Evolutionary conservation across 1,140 invertebrate genomes (phyloP), one percentile per base, ranked within the genome.

Genomic region (Reticulitermes speratus): DNA sequence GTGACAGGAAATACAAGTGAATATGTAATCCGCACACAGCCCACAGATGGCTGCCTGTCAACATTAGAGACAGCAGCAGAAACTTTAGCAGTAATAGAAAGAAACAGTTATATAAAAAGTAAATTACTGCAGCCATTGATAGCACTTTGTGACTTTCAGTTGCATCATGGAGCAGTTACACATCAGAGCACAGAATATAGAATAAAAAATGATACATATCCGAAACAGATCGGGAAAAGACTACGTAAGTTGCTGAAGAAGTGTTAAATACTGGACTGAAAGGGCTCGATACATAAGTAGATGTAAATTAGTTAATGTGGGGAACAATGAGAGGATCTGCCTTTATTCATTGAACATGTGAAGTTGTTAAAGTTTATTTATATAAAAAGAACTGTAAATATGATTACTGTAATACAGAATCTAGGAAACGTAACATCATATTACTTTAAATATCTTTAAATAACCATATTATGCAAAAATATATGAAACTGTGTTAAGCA

Each of bases 11-110:
- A 92, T 87, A 93, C 92, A 82, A 98, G 97, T 90, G 94, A 96
- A 90, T 99, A 98, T 90, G 96, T 98, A 85, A 98, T 99, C 88
- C 93, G 97, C 88, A 98, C 97, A 11, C 97, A 99, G 90, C 97
- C 97, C 11, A 96, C 96, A 44, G 97, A 98, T 90, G 95, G 95
- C 48, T 97, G 97, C 89, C 92, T 99, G 23, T 98, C 97, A 81
- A 98, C 97, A 0, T 91, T 99, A 48, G 97, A 99, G 92, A 96
- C 96, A 44, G 97, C 96, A 8, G 96, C 97, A 2, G 92, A 96
- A 90, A 96, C 96, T 23, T 91, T 98, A 85, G 92, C 95, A 7
- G 93, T 95, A 88, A 90, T 98, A 86, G 97, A 98, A 92, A 90
- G 92, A 45, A 92, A 95, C 89, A 90, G 93, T 48, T 92, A 92